Conservation (phyloP, 2,888 invertebrate genomes). For the Agrotis segetum region DNA sequence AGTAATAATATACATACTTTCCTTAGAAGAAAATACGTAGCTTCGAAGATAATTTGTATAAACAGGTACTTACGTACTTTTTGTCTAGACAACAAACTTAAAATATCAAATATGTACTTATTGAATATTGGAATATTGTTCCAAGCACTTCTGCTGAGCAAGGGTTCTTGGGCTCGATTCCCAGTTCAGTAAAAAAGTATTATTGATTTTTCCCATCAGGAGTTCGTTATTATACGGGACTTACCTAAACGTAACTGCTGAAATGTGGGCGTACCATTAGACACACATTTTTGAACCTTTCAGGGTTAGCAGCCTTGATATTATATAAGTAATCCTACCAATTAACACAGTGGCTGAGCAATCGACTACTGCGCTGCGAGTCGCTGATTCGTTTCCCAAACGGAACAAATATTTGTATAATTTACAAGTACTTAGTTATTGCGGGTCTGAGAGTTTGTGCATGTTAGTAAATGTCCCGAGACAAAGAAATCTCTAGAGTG, state of each 20-base stretch:
- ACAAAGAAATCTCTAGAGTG: too few relatives aligned
- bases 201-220: not conserved
- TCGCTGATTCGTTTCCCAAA: too few relatives aligned
- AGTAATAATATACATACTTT: constrained; percentile 11
- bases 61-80: not conserved
- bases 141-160: not conserved
- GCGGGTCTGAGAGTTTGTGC: too few relatives aligned
- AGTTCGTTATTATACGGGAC: not conserved
- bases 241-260: not conserved
- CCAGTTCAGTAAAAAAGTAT: not conserved
- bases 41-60: constrained; percentile 5
- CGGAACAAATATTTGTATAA: too few relatives aligned
- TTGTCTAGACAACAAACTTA: not conserved
- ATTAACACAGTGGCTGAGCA: too few relatives aligned
- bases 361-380: too few relatives aligned
- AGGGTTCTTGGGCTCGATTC: not conserved
- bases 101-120: too few relatives aligned
- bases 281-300: too few relatives aligned
- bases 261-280: not conserved
- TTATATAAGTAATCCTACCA: not conserved
- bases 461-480: too few relatives aligned
- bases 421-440: too few relatives aligned
- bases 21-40: not conserved
- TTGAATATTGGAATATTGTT: not conserved
- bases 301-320: too few relatives aligned